phyloP scores from a whole-genome alignment of 2,113 vertebrate species.

The Scytalopus superciliaris region DNA sequence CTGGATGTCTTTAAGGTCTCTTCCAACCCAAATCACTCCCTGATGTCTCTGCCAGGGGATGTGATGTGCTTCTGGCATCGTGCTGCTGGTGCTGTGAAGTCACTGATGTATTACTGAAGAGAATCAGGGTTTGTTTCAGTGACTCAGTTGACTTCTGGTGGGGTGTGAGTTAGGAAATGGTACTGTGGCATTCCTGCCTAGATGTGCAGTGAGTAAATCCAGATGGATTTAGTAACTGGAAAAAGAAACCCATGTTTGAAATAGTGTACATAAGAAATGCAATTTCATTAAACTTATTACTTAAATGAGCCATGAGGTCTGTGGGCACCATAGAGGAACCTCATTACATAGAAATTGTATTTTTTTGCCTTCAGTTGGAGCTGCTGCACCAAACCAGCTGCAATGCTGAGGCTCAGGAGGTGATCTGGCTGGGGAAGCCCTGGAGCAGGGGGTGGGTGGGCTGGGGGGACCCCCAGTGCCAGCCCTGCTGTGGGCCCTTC shows the following conservation, averaged over 20 bases:
- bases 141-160: neutral
- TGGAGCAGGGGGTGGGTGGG: neutral
- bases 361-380: neutral
- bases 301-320: neutral
- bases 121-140: neutral
- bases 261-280: neutral
- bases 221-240: neutral
- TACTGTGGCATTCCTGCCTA: neutral
- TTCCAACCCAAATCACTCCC: neutral
- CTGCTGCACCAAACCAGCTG: neutral
- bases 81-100: rapidly evolving
- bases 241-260: neutral
- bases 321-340: neutral
- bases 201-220: neutral
- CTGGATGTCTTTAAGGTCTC: neutral
- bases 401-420: neutral
- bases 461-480: neutral
- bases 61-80: neutral
- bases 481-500: neutral
- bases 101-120: rapidly evolving
- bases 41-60: rapidly evolving
- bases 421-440: neutral
- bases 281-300: neutral
- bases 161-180: neutral
- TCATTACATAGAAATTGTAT: rapidly evolving